These are phyloP conservation scores for Intellagama lesueurii DNA, from an alignment of 2,797 vertebrate genomes.

Conservation along the genomic window DNA sequence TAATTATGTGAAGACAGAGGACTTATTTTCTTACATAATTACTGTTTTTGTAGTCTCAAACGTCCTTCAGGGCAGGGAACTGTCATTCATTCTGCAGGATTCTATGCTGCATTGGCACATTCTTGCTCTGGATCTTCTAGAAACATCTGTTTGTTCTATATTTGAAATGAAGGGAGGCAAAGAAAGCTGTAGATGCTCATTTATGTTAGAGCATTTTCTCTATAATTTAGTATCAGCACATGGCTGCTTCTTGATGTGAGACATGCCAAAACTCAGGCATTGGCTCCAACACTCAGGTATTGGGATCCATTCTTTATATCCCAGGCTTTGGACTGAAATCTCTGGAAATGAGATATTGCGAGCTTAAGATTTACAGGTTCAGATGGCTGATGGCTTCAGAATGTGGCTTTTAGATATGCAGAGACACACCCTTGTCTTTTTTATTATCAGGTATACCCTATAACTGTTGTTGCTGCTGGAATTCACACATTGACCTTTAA, in stretches of 20 bases:
- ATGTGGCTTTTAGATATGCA: no score
- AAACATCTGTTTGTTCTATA: neutral
- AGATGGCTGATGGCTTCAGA: no score
- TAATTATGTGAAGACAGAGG: conserved; percentile 5
- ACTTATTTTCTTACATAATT: conserved; percentile 23
- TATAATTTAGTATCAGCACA: neutral
- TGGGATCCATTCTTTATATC: no score
- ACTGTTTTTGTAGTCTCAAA: conserved; percentile 18
- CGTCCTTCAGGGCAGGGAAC: conserved; percentile 2
- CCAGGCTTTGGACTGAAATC: no score
- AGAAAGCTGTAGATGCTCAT: neutral
- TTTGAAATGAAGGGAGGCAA: neutral
- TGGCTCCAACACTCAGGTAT: no score
- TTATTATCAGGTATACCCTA: no score
- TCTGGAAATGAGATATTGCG: no score
- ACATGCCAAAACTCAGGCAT: no score
- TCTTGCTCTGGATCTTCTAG: neutral
- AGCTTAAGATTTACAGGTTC: no score
- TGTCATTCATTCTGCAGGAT: neutral
- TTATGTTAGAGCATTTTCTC: neutral
- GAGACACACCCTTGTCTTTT: no score
- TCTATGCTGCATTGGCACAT: neutral
- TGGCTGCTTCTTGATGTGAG: neutral
- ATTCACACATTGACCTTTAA: no score
- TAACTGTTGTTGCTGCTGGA: no score